Base-by-base conservation (phyloP, 2,113 vertebrate species). In the Cyanoderma ruficeps region DNA sequence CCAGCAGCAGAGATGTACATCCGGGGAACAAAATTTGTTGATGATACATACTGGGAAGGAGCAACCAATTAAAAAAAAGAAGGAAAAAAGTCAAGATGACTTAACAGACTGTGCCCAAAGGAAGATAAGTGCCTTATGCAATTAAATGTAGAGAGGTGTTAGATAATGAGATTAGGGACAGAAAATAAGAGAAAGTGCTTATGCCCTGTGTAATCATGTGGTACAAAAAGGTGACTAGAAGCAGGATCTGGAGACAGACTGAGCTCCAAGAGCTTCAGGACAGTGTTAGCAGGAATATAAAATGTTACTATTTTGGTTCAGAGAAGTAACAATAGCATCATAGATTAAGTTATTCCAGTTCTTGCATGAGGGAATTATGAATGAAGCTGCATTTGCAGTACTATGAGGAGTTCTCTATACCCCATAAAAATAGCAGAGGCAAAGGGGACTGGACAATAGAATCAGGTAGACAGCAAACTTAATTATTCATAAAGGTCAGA, bases 401-500 rank as follows among this genome's bases (percentile, higher is more conserved):
- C 19, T 42, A 39, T 30, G 13, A 92, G 49, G 53, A 57, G 60
- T 63, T 93, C 23, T 33, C 20, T 72, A 28, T 18, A 22, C 31
- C 75, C 86, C 50, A 94, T 53, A 83, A 92, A 95, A 94, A 91
- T 65, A 88, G 83, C 52, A 53, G 69, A 86, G 53, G 67, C 44
- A 82, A 39, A 67, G 37, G 59, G 41, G 71, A 81, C 81, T 6
- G 74, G 87, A 78, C 56, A 75, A 88, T 46, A 80, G 69, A 80
- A 89, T 76, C 79, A 57, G 82, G 74, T 79, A 83, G 90, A 93
- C 53, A 72, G 74, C 87, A 87, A 93, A 88, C 90, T 97, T 96
- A 97, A 96, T 96, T 95, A 95, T 91, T 87, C 70, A 96, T 93
- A 93, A 96, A 96, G 97, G 97, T 95, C 94, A 75, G 85, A 93